These are phyloP conservation scores for Leucosticte australis DNA, from an alignment of 2,113 vertebrate species.

Conservation along the genomic window DNA sequence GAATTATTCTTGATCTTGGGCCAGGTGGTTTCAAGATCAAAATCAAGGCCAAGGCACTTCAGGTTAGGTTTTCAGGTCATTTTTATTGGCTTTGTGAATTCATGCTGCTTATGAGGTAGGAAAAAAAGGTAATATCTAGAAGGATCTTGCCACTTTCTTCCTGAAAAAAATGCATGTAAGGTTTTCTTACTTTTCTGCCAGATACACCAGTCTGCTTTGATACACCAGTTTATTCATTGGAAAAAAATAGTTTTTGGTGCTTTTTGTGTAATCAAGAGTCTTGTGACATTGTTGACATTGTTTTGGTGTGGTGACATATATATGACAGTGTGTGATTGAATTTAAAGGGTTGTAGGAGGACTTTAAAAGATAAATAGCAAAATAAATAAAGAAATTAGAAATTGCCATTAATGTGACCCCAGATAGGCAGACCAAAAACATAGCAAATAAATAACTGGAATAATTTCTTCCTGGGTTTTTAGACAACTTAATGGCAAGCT, in stretches of 20 bases:
- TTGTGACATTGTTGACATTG: not conserved
- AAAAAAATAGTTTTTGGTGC: not conserved
- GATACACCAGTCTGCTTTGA: not conserved
- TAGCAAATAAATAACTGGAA: not conserved
- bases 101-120: not conserved
- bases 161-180: not conserved
- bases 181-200: not conserved
- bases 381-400: not conserved
- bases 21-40: conserved; percentile 36
- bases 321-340: not conserved
- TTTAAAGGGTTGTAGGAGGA: not conserved
- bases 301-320: not conserved
- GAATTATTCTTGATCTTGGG: not conserved
- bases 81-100: not conserved
- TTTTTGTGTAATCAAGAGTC: not conserved
- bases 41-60: conserved; percentile 7
- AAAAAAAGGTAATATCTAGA: not conserved
- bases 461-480: not conserved
- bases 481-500: not conserved
- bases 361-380: not conserved
- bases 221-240: not conserved
- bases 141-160: not conserved
- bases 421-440: accelerated
- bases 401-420: not conserved
- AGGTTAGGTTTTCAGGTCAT: not conserved